These are phyloP conservation scores for Hypena proboscidalis DNA, from an alignment of 2,888 invertebrate genomes.

Conservation along the genomic window DNA sequence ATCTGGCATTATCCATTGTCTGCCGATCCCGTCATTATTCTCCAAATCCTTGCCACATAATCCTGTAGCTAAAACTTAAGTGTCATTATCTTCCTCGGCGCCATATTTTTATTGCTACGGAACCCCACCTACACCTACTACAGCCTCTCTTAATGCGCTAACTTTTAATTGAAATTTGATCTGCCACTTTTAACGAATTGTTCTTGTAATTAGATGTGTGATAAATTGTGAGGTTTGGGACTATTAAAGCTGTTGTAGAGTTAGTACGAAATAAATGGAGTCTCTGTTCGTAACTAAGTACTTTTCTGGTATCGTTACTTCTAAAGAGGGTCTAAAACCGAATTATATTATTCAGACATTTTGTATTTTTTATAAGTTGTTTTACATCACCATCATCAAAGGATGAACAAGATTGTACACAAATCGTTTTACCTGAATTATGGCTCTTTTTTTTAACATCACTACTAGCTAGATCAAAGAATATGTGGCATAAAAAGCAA, in stretches of 20 bases:
- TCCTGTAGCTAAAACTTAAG: conserved; percentile 40
- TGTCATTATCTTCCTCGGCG: conserved; percentile 55
- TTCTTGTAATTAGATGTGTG: conserved; percentile 18
- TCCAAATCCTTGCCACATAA: conserved; percentile 22
- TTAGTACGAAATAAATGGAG: too few species aligned
- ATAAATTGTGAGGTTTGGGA: conserved; percentile 25
- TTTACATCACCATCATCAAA: too few species aligned
- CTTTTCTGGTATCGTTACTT: too few species aligned
- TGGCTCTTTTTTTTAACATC: too few species aligned
- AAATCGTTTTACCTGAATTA: too few species aligned
- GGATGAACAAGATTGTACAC: too few species aligned
- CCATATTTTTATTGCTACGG: conserved; percentile 71
- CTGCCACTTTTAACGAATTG: conserved; percentile 44
- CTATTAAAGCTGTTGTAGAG: neutral
- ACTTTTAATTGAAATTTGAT: conserved; percentile 82
- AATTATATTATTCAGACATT: too few species aligned
- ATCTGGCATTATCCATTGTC: conserved; percentile 21
- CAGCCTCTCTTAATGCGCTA: conserved; percentile 65
- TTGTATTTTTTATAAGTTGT: too few species aligned
- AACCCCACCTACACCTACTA: conserved; percentile 24
- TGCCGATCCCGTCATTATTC: conserved; percentile 3
- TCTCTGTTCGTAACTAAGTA: too few species aligned
- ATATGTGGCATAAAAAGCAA: too few species aligned
- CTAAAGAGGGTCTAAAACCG: too few species aligned
- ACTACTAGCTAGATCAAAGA: too few species aligned